Evolutionary conservation across 2,888 invertebrate species (phyloP), one percentile per base, ranked within the genome.

Genomic region (Sarcophaga caerulescens): DNA sequence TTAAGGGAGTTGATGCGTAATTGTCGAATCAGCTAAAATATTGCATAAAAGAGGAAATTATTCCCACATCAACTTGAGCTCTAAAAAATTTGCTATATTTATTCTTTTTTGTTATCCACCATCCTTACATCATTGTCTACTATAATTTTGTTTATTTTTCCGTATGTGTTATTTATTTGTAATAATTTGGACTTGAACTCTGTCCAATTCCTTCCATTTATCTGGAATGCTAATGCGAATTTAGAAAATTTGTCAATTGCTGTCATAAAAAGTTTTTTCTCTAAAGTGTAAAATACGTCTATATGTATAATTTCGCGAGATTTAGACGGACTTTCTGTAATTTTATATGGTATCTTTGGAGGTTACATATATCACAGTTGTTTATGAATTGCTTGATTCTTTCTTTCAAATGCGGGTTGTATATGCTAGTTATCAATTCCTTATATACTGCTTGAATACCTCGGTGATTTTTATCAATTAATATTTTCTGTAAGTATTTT

Each of bases 301-400:
- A 47, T 4, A 4, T 14, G 12, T 4, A 14, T 12, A 1, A 14
- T 4, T 47, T 47, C 14, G 47, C 6, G 14, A 4, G 14, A 4
- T 47, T 14, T 47, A 14, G 47, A 47, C 2, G 35, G 35, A 1
- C 0, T 35, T 35, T 35, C 35, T 6, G 35, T 35, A 6, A 35
- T 35, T 35, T 89, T 87, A 19, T 88, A 87, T 62, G 82, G 76
- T 6, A 76, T 85, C 66, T 83, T 87, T 8, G 73, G 68, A 35
- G 59, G 71, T 65, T 65, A 11, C 65, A 65, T 3, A 65, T 25
- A 35, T 65, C 35, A 17, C 65, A 70, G 11, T 70, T 70, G 35
- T 89, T 89, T 12, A 86, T 85, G 35, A 88, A 88, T 62, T 87
- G 76, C 0, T 85, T 87, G 63, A 88, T 87, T 47, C 79, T 71